Conservation (phyloP, 2,113 vertebrate species). For the Orientallactaga bullata region DNA sequence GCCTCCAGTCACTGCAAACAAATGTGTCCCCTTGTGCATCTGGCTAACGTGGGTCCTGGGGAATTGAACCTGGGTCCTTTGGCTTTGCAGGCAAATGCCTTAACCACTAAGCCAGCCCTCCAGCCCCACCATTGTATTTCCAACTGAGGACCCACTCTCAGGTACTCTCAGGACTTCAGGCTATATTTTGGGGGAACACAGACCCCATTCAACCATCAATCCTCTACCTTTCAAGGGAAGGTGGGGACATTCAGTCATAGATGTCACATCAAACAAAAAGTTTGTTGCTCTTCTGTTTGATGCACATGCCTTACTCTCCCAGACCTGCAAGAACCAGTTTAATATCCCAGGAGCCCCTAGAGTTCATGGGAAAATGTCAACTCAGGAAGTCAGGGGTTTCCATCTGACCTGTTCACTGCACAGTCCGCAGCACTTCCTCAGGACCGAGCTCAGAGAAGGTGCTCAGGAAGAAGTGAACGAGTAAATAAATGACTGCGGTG, state of each 20-base stretch:
- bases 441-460: background rate
- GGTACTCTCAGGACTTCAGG: background rate
- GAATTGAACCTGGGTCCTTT: too few species aligned
- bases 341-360: background rate
- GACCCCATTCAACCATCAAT: background rate
- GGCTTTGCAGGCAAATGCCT: too few species aligned
- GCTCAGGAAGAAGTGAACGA: fast-evolving
- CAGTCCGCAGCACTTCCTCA: background rate
- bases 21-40: too few species aligned
- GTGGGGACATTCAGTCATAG: background rate
- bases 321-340: background rate
- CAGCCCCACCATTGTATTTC: background rate
- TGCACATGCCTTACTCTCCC: background rate
- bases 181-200: background rate
- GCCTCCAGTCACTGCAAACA: too few species aligned
- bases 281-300: constrained; percentile 26
- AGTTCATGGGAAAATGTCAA: background rate
- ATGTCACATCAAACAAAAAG: background rate
- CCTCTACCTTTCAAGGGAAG: background rate
- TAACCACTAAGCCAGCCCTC: too few species aligned
- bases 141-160: background rate
- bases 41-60: too few species aligned
- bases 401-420: background rate
- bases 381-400: background rate
- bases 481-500: background rate